phyloP scores from a whole-genome alignment of 2,113 vertebrate genomes.

The Setophaga kirtlandii region DNA sequence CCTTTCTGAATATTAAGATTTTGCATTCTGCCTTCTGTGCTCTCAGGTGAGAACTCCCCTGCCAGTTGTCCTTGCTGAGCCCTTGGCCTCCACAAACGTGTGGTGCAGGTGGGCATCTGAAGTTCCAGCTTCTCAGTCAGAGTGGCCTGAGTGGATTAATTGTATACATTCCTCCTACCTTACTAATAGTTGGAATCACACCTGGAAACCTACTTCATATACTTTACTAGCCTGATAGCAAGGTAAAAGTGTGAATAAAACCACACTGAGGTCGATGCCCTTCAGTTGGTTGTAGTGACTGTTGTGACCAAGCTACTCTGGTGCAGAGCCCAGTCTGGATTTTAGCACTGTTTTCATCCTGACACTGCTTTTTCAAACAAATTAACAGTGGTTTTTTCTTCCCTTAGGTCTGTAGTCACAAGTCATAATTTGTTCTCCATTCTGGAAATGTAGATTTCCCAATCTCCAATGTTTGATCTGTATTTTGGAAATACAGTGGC shows the following conservation, averaged over 20 bases:
- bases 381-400: neutral
- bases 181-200: neutral
- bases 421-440: neutral
- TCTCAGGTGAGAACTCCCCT: neutral
- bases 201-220: neutral
- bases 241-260: neutral
- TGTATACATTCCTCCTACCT: neutral
- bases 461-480: neutral
- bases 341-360: neutral
- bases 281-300: neutral
- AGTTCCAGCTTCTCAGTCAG: neutral
- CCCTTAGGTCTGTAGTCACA: neutral
- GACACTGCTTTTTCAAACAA: neutral
- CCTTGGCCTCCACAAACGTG: fast-evolving
- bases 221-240: neutral
- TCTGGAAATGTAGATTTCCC: neutral
- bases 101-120: neutral
- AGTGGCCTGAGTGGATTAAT: neutral
- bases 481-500: neutral
- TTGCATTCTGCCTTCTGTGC: neutral
- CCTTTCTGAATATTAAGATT: neutral
- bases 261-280: neutral
- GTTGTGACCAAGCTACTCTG: neutral
- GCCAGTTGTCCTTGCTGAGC: neutral
- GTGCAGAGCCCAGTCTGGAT: neutral